Percentiles rank a stretch among this genome's conserved stretches.
Conservation (phyloP, 1,140 invertebrate genomes). For the Drosophila albomicans region DNA sequence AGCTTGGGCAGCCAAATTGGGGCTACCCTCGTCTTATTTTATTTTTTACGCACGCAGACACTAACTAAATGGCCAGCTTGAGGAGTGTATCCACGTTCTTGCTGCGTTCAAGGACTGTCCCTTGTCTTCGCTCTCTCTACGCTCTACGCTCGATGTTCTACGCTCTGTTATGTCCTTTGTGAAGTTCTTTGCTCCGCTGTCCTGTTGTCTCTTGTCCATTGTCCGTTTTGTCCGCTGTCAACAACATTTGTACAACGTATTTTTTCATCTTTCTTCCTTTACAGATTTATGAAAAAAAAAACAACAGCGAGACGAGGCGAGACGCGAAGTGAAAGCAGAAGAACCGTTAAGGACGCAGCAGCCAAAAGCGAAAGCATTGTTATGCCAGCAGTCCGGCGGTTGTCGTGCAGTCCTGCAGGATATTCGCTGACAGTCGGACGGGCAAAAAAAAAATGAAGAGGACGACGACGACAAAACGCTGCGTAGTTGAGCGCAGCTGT, state of each 20-base stretch:
- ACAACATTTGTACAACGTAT: conserved; percentile 76
- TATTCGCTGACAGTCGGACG: conserved; percentile 2
- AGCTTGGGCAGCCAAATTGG: conserved; percentile 72
- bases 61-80: conserved; percentile 58
- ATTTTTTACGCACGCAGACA: conserved; percentile 14
- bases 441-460: background rate
- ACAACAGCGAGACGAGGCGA: background rate
- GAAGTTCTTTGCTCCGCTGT: background rate
- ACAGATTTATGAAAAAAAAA: conserved; percentile 67
- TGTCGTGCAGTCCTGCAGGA: too few relatives aligned
- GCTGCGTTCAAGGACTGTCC: background rate
- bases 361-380: conserved; percentile 53
- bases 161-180: background rate
- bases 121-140: background rate
- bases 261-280: conserved; percentile 45
- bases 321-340: too few relatives aligned
- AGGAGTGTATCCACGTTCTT: background rate
- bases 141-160: background rate
- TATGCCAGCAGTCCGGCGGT: conserved; percentile 22
- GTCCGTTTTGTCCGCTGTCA: conserved; percentile 67
- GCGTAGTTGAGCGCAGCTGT: conserved; percentile 76
- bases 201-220: conserved; percentile 10
- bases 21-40: conserved; percentile 65
- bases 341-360: too few relatives aligned
- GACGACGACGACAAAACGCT: conserved; percentile 65